Evolutionary conservation across 2,797 vertebrate species (phyloP).

Genomic region (Semotilus atromaculatus): DNA sequence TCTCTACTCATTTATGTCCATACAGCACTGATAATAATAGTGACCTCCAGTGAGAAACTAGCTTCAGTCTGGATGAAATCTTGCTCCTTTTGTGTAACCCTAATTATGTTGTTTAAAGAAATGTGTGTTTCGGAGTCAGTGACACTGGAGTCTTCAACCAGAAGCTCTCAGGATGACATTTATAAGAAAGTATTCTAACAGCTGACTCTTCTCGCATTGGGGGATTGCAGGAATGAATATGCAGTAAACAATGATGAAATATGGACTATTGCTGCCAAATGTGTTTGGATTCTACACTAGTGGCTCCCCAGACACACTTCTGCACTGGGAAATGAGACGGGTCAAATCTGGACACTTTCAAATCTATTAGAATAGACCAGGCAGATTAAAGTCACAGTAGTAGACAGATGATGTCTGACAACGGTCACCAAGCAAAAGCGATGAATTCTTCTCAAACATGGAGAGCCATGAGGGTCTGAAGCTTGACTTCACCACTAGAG

Average conservation of each 20-base stretch:
- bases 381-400: background rate
- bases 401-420: background rate
- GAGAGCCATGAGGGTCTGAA: background rate
- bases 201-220: slow-evolving; percentile 22
- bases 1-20: background rate
- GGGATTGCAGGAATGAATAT: slow-evolving; percentile 35
- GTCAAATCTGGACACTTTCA: slow-evolving; percentile 44
- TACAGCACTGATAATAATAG: background rate
- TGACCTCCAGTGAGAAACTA: background rate
- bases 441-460: background rate
- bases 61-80: background rate
- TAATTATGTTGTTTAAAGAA: slow-evolving; percentile 24
- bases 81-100: background rate
- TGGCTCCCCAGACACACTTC: slow-evolving; percentile 36
- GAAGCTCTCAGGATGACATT: slow-evolving; percentile 23
- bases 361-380: background rate
- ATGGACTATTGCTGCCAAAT: slow-evolving; percentile 47
- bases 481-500: background rate
- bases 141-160: background rate
- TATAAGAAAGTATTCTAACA: slow-evolving; percentile 33
- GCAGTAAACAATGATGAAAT: slow-evolving; percentile 52
- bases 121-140: slow-evolving; percentile 13
- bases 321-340: slow-evolving; percentile 49
- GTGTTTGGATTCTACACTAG: slow-evolving; percentile 45
- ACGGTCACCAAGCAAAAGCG: background rate